These are phyloP conservation scores for Balaeniceps rex DNA, from an alignment of 2,113 vertebrate genomes.

Conservation along the genomic window DNA sequence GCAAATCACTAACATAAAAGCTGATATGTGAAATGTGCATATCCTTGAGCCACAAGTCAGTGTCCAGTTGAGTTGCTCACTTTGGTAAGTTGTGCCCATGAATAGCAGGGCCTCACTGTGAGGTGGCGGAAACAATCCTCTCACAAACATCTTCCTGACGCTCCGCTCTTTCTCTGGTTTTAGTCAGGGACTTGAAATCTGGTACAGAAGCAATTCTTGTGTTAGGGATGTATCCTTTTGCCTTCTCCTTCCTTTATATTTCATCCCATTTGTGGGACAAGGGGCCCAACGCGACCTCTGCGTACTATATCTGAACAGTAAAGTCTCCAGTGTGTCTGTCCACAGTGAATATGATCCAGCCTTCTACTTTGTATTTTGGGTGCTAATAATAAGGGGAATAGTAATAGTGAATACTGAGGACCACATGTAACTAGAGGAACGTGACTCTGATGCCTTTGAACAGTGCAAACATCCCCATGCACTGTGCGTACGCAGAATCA, in stretches of 20 bases:
- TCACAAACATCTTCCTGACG: not conserved
- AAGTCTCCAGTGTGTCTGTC: not conserved
- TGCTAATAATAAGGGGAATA: not conserved
- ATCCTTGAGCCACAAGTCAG: not conserved
- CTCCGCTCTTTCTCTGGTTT: not conserved
- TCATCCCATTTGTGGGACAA: not conserved
- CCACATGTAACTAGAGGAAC: not conserved
- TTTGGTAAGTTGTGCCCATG: not conserved
- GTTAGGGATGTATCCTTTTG: not conserved
- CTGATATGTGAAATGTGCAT: not conserved
- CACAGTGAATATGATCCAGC: not conserved
- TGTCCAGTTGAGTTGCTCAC: not conserved
- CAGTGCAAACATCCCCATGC: not conserved
- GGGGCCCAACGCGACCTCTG: fast-evolving
- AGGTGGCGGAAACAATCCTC: not conserved
- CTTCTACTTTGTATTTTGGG: not conserved
- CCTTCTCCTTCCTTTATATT: not conserved
- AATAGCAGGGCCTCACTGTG: not conserved
- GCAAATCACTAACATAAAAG: not conserved
- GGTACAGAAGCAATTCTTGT: not conserved
- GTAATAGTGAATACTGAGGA: not conserved
- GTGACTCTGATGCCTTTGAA: not conserved
- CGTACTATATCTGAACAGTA: fast-evolving
- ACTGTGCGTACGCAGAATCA: not conserved
- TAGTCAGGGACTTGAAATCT: not conserved